These are phyloP conservation scores for Mythimna lalbum DNA, from an alignment of 2,888 invertebrate genomes.

Conservation along the genomic window DNA sequence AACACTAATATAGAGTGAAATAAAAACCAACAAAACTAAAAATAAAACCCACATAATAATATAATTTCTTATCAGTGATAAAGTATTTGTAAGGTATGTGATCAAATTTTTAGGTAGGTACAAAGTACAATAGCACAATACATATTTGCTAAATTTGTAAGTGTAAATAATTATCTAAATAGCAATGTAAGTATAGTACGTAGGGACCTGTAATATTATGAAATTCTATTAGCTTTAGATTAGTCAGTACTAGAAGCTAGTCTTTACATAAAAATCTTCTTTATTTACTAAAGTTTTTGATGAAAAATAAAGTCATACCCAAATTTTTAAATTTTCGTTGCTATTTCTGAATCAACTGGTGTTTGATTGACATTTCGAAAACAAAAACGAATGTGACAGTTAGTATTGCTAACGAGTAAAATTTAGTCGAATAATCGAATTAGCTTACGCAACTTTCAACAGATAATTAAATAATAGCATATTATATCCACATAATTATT, in stretches of 20 bases:
- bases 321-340: conserved; percentile 18
- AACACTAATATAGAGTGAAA: no score
- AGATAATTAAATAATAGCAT: no score
- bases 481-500: no score
- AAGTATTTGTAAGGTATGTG: not conserved
- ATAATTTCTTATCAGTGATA: conserved; percentile 15
- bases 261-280: not conserved
- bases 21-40: not conserved
- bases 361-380: conserved; percentile 21
- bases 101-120: conserved; percentile 19
- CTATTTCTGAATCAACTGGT: conserved; percentile 46
- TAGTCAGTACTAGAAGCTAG: not conserved
- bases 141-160: not conserved
- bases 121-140: conserved; percentile 33
- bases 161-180: not conserved
- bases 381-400: conserved; percentile 27
- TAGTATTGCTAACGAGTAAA: no score
- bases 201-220: no score
- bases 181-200: not conserved
- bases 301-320: conserved; percentile 10
- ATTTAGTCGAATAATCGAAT: no score
- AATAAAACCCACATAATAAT: no score
- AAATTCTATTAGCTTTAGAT: not conserved
- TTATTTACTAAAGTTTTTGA: no score
- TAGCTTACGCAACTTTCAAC: no score